phyloP scores from a whole-genome alignment of 2,113 vertebrate genomes.

The Craseonycteris thonglongyai region DNA sequence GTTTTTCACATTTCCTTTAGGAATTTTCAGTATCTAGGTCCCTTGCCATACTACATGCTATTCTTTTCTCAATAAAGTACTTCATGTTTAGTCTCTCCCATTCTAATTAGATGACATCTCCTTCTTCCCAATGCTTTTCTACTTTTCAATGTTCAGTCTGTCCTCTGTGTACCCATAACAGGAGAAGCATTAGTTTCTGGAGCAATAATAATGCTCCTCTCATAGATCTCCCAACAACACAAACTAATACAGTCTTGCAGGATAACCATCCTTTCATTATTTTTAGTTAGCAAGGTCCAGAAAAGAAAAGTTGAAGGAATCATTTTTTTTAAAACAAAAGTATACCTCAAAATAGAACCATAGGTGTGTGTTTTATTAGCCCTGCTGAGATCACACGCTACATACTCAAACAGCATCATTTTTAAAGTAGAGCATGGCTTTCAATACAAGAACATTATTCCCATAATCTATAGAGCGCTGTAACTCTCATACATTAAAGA shows the following conservation, averaged over 20 bases:
- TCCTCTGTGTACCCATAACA: neutral
- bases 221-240: neutral
- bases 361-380: neutral
- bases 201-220: neutral
- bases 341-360: neutral
- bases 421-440: neutral
- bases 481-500: neutral
- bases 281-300: neutral
- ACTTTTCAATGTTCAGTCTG: neutral
- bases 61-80: neutral
- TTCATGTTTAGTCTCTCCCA: neutral
- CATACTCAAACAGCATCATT: neutral
- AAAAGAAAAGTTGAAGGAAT: neutral
- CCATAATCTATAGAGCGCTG: neutral
- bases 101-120: neutral
- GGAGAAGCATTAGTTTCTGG: slow-evolving; percentile 21
- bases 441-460: neutral
- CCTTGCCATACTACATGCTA: too few relatives aligned
- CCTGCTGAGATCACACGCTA: neutral
- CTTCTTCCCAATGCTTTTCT: neutral
- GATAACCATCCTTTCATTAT: neutral
- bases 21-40: neutral
- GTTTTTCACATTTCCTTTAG: neutral
- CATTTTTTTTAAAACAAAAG: neutral
- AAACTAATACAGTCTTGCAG: neutral